Evolutionary conservation across 2,797 vertebrate species (phyloP).

Genomic region (Oreortyx pictus): DNA sequence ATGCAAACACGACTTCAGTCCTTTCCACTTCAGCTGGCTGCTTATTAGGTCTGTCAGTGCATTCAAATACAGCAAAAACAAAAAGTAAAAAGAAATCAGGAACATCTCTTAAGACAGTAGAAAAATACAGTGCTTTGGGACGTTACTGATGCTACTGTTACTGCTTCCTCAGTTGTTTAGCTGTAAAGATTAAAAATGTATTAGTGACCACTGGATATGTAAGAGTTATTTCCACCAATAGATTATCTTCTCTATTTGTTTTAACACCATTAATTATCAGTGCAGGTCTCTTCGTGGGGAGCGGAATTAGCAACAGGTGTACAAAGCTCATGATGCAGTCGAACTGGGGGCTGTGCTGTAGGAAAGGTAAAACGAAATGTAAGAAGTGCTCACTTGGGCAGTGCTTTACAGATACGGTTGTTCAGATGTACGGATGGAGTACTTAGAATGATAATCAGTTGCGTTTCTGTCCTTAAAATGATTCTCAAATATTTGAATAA

Average conservation of each 20-base stretch:
- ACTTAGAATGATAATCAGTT: background rate
- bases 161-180: background rate
- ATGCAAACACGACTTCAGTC: background rate
- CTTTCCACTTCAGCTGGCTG: conserved; percentile 4
- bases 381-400: background rate
- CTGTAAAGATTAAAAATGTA: background rate
- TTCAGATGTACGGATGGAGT: background rate
- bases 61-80: background rate
- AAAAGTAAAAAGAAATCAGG: background rate
- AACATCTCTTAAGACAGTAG: background rate
- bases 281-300: background rate
- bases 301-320: background rate
- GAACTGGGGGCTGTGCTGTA: background rate
- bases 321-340: background rate
- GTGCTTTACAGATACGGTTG: background rate
- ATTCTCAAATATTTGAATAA: background rate
- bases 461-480: background rate
- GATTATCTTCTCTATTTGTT: background rate
- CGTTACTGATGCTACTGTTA: background rate
- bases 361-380: background rate
- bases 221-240: background rate
- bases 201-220: background rate
- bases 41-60: conserved; percentile 17
- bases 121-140: background rate
- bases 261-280: background rate